Evolutionary conservation across 2,113 vertebrate genomes (phyloP).

Genomic region (Aspiorhynchus laticeps): DNA sequence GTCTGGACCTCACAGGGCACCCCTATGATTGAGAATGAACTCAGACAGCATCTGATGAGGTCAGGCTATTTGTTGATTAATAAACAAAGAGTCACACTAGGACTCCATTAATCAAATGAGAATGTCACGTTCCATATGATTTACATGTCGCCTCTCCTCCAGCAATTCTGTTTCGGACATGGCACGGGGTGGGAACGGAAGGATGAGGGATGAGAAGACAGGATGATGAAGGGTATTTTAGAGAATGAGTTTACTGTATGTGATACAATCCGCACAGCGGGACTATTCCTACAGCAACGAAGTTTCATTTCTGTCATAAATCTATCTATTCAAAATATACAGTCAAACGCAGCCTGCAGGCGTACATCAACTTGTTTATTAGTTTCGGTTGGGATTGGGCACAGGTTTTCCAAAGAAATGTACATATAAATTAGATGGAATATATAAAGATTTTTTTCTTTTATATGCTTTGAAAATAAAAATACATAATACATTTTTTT

Average conservation of each 20-base stretch:
- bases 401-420: conserved; percentile 1
- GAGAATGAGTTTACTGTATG: conserved; percentile 46
- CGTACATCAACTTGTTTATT: neutral
- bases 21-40: conserved; percentile 45
- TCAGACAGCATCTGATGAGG: conserved; percentile 59
- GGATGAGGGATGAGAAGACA: conserved; percentile 40
- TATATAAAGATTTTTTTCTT: too few relatives aligned
- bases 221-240: conserved; percentile 43
- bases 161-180: conserved; percentile 68
- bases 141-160: conserved; percentile 68
- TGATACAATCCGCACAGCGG: conserved; percentile 13
- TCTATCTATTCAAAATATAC: conserved; percentile 1
- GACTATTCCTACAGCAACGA: neutral
- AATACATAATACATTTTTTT: too few relatives aligned
- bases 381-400: neutral
- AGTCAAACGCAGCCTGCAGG: neutral
- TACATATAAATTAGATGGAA: neutral
- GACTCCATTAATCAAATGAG: conserved; percentile 72
- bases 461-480: neutral
- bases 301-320: conserved; percentile 30
- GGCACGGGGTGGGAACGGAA: conserved; percentile 62
- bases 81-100: conserved; percentile 74
- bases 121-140: conserved; percentile 74
- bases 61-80: conserved; percentile 73
- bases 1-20: conserved; percentile 25